phyloP scores from a whole-genome alignment of 2,888 invertebrate genomes.

The Hetaerina titia region DNA sequence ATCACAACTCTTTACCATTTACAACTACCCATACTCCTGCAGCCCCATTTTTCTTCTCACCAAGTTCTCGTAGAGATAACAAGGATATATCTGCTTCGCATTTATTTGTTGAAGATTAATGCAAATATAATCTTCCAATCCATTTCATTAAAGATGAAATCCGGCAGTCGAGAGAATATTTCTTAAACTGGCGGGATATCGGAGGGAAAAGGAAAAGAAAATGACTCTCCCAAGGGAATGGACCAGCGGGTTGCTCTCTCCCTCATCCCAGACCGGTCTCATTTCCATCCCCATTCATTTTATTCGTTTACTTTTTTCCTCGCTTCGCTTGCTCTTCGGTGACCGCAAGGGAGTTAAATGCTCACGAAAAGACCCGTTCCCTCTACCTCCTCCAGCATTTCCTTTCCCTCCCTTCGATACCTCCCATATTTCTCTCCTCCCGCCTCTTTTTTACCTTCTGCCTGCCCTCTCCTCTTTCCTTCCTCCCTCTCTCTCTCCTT shows the following conservation, averaged over 20 bases:
- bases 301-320: background rate
- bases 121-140: too few species aligned
- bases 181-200: background rate
- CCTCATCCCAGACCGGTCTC: slow-evolving; percentile 1
- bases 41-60: background rate
- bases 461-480: background rate
- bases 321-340: background rate
- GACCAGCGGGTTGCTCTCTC: background rate
- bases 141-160: too few species aligned
- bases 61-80: too few species aligned
- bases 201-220: background rate
- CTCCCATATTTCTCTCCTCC: background rate
- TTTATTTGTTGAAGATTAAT: too few species aligned
- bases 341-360: slow-evolving; percentile 27
- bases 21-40: too few species aligned
- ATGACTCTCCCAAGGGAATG: background rate
- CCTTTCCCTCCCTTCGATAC: background rate
- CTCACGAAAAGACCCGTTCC: background rate
- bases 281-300: slow-evolving; percentile 37
- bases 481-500: too few species aligned
- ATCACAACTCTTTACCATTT: too few species aligned
- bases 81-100: too few species aligned
- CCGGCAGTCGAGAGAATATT: too few species aligned
- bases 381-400: background rate
- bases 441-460: background rate